phyloP scores from a whole-genome alignment of 2,888 invertebrate species.

The Halictus ligatus region DNA sequence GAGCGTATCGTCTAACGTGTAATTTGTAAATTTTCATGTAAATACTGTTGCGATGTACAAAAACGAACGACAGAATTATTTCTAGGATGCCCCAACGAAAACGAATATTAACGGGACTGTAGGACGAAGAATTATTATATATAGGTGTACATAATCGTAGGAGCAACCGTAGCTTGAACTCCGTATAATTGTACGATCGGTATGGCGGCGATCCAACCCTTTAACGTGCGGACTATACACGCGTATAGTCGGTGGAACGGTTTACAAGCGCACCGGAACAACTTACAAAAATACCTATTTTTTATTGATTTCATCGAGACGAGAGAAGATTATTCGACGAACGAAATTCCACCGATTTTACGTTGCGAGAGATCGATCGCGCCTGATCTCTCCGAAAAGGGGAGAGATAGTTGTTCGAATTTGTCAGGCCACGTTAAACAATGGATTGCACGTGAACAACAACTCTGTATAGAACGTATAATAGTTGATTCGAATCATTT shows the following conservation, averaged over 20 bases:
- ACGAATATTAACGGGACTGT: conserved; percentile 75
- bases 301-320: not conserved
- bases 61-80: conserved; percentile 68
- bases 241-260: not conserved
- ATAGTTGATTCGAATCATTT: conserved; percentile 76
- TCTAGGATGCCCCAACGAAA: conserved; percentile 74
- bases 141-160: conserved; percentile 82
- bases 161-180: conserved; percentile 76
- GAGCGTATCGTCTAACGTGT: conserved; percentile 71
- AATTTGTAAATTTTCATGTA: conserved; percentile 82
- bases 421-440: conserved; percentile 55
- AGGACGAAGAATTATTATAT: conserved; percentile 79
- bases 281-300: not conserved
- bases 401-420: not conserved
- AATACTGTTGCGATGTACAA: conserved; percentile 83
- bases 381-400: not conserved
- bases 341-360: not conserved
- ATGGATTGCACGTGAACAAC: conserved; percentile 58
- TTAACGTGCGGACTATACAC: conserved; percentile 52
- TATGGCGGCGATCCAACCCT: conserved; percentile 62
- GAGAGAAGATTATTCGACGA: not conserved
- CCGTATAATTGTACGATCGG: conserved; percentile 64
- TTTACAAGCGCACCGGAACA: not conserved
- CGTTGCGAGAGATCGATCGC: not conserved
- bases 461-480: conserved; percentile 65